phyloP scores from a whole-genome alignment of 1,140 invertebrate genomes.

The Eupristina koningsbergeri region DNA sequence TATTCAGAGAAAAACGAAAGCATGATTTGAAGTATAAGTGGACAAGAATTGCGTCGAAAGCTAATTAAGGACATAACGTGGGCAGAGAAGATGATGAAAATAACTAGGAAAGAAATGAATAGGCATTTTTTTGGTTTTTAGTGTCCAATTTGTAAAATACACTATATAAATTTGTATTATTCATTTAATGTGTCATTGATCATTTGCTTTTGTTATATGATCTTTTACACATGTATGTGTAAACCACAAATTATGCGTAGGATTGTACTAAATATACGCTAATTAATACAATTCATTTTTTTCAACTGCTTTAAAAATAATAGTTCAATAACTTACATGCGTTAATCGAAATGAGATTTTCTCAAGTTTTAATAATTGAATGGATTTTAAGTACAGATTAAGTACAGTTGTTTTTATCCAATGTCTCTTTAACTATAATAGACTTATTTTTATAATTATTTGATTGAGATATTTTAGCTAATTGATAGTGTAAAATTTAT shows the following conservation, averaged over 20 bases:
- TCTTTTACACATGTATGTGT: background rate
- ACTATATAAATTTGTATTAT: background rate
- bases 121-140: background rate
- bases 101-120: background rate
- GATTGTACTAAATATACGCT: too few species aligned
- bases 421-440: too few species aligned
- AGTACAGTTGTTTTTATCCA: too few species aligned
- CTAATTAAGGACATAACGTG: conserved; percentile 14
- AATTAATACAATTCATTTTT: conserved; percentile 5
- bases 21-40: background rate
- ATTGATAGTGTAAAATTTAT: too few species aligned
- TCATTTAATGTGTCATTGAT: conserved; percentile 19
- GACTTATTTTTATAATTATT: too few species aligned
- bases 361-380: background rate
- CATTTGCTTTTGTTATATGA: background rate
- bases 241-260: background rate
- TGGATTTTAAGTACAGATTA: too few species aligned
- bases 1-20: background rate
- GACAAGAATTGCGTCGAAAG: conserved; percentile 27
- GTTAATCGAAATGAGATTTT: background rate
- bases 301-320: background rate
- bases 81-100: conserved; percentile 16
- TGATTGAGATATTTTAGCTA: too few species aligned
- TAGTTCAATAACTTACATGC: background rate
- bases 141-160: conserved; percentile 21